A percentile compares a stretch with the other conserved stretches of the same genome.
These are phyloP conservation scores for Poecilia latipinna DNA, from an alignment of 2,113 vertebrate genomes.

Conservation along the genomic window DNA sequence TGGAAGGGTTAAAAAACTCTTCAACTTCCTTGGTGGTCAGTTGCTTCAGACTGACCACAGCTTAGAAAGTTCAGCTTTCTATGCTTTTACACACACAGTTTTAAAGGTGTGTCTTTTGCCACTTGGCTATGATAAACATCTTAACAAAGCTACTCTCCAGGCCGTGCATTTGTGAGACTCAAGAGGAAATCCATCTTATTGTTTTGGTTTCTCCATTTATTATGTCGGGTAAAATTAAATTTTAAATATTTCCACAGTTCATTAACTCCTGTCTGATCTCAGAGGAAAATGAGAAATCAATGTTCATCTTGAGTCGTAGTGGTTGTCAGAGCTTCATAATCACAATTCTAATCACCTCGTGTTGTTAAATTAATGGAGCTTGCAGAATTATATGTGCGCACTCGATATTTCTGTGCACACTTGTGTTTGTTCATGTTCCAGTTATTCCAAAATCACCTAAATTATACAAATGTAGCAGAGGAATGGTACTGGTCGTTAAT, in stretches of 20 bases:
- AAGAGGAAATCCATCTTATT: neutral
- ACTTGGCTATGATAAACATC: neutral
- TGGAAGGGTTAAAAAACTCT: too few species aligned
- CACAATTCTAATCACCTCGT: constrained; percentile 39
- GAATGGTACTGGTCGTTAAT: neutral
- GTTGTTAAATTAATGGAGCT: constrained; percentile 49
- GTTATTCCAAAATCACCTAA: constrained; percentile 6
- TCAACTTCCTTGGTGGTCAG: too few species aligned
- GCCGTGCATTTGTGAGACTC: neutral
- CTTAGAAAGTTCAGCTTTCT: neutral
- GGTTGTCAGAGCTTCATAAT: constrained; percentile 31
- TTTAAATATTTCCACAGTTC: constrained; percentile 27
- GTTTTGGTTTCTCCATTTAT: neutral
- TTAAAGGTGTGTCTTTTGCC: neutral
- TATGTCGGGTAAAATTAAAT: neutral
- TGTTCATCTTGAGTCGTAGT: constrained; percentile 28
- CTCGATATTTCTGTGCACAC: neutral
- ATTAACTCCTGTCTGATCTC: constrained; percentile 15
- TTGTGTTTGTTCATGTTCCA: neutral
- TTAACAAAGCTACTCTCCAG: neutral
- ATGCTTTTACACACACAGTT: neutral
- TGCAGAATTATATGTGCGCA: neutral
- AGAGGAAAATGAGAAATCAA: constrained; percentile 44
- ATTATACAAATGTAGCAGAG: constrained; percentile 4
- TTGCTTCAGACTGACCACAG: neutral